These are phyloP conservation scores for Podotricha telesiphe DNA, from an alignment of 2,888 invertebrate genomes.

Conservation along the genomic window DNA sequence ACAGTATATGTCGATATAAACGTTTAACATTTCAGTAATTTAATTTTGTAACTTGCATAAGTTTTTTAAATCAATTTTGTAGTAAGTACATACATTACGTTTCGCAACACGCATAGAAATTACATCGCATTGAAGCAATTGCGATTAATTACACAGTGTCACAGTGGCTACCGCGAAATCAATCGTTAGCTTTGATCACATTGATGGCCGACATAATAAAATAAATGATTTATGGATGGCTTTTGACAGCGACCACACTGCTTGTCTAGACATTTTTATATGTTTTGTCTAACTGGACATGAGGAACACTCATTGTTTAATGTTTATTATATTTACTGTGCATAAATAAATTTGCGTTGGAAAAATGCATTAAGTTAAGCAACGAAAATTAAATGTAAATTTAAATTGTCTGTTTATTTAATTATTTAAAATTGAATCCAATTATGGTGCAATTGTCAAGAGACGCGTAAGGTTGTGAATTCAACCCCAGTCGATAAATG, in stretches of 20 bases:
- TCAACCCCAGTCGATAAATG: no score
- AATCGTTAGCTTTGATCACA: constrained; percentile 41
- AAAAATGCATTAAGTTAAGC: neutral
- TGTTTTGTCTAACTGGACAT: constrained; percentile 23
- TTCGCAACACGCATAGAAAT: constrained; percentile 49
- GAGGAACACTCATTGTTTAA: neutral
- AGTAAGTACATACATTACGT: constrained; percentile 5
- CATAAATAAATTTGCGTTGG: neutral
- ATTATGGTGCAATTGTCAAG: no score
- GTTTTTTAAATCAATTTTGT: neutral
- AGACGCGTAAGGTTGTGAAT: no score
- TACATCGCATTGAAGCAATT: constrained; percentile 43
- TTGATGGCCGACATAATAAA: constrained; percentile 40
- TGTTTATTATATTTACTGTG: neutral
- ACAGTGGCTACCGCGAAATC: constrained; percentile 43
- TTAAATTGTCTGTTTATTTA: no score
- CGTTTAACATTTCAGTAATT: neutral
- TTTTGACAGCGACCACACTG: constrained; percentile 34
- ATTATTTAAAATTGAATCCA: no score
- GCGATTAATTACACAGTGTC: constrained; percentile 44
- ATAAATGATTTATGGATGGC: constrained; percentile 36
- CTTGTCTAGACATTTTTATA: constrained; percentile 30
- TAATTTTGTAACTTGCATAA: neutral
- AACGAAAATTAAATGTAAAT: no score
- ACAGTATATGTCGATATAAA: neutral